Conservation (phyloP, 2,113 vertebrate species). For the Tyrannus savana region DNA sequence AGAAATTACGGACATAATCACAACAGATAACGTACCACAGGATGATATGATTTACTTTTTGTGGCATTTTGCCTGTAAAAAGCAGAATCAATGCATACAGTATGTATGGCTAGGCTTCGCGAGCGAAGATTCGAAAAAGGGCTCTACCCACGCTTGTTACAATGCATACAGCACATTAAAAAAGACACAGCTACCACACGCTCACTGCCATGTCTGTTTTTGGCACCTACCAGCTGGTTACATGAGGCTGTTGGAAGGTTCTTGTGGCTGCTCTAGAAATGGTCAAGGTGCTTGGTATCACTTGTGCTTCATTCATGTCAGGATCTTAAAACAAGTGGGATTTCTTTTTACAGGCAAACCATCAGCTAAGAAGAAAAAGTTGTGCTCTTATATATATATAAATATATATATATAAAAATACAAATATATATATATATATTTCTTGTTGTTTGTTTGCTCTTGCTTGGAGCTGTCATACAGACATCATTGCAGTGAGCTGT, state of each 20-base stretch:
- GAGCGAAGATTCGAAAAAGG: too few relatives aligned
- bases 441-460: background rate
- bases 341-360: constrained; percentile 13
- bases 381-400: background rate
- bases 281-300: background rate
- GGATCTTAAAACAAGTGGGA: background rate
- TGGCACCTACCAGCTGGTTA: background rate
- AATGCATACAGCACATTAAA: rapidly evolving
- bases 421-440: background rate
- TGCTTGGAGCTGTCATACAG: background rate
- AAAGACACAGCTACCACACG: background rate
- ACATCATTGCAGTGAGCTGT: background rate
- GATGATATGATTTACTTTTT: background rate
- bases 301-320: background rate
- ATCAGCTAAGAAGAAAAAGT: constrained; percentile 18
- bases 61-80: background rate
- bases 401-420: too few relatives aligned
- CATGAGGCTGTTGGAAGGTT: background rate
- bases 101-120: too few relatives aligned
- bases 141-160: too few relatives aligned
- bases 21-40: background rate
- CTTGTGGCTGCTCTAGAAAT: background rate
- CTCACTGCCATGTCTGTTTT: background rate
- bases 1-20: background rate
- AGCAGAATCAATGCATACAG: background rate